A percentile compares a stretch with the other conserved stretches of the same genome.
Conservation (phyloP, 2,113 vertebrate genomes). For the Tringa solitaria region DNA sequence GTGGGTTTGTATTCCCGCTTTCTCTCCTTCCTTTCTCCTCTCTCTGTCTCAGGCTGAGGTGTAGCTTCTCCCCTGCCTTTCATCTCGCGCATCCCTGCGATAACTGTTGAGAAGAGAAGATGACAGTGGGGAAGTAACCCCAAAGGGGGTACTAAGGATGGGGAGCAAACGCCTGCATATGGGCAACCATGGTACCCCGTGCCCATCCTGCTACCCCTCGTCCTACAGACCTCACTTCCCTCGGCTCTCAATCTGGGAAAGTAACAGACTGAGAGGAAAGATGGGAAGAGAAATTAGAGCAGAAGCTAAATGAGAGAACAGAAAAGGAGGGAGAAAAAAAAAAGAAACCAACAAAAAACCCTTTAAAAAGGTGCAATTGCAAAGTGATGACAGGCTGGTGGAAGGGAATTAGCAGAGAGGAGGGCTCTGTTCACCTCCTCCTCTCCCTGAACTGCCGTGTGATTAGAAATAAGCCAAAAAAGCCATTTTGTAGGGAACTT, state of each 20-base stretch:
- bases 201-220: not conserved
- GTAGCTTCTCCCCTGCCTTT: not conserved
- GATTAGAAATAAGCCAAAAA: constrained; percentile 31
- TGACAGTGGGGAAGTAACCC: fast-evolving
- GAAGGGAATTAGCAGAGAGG: constrained; percentile 26
- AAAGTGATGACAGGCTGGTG: constrained; percentile 51
- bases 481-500: constrained; percentile 26
- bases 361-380: constrained; percentile 23
- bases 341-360: too few relatives aligned
- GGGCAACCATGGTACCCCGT: not conserved
- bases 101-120: not conserved
- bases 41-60: not conserved
- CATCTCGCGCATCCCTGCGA: fast-evolving
- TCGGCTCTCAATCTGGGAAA: not conserved
- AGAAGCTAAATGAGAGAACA: not conserved
- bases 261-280: constrained; percentile 12
- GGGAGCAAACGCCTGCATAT: not conserved
- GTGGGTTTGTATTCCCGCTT: not conserved
- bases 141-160: not conserved
- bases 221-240: not conserved
- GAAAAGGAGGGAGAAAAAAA: not conserved
- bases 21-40: not conserved
- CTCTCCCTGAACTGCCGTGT: not conserved
- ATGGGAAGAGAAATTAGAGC: constrained; percentile 17
- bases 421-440: constrained; percentile 10